Evolutionary conservation across 2,888 invertebrate genomes (phyloP).

Genomic region (Campoplex nolae): DNA sequence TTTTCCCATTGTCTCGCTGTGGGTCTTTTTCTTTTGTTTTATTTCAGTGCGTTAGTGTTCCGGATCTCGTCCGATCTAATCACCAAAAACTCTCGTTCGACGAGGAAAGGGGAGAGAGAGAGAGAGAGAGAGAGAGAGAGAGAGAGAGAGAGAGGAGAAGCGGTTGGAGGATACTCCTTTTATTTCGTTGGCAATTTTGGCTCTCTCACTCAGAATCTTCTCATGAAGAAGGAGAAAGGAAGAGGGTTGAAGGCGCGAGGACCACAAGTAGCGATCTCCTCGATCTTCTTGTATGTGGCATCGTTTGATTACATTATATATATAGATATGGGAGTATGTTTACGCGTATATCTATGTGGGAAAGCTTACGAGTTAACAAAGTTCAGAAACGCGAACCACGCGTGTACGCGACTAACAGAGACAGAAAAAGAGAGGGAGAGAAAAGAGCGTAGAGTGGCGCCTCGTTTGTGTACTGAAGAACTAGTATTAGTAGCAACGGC

Average conservation of each 20-base stretch:
- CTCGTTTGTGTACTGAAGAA: slow-evolving; percentile 56
- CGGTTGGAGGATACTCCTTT: slow-evolving; percentile 77
- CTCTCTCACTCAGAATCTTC: slow-evolving; percentile 63
- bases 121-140: neutral
- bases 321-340: slow-evolving; percentile 79
- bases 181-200: slow-evolving; percentile 76
- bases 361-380: slow-evolving; percentile 82
- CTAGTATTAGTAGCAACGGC: slow-evolving; percentile 52
- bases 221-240: neutral
- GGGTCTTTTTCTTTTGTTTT: slow-evolving; percentile 37
- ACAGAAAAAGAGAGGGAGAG: slow-evolving; percentile 64
- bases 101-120: slow-evolving; percentile 48
- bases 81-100: slow-evolving; percentile 79
- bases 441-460: slow-evolving; percentile 50
- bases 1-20: neutral
- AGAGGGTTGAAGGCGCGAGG: slow-evolving; percentile 36
- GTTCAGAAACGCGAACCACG: slow-evolving; percentile 79
- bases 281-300: slow-evolving; percentile 54
- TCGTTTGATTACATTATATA: slow-evolving; percentile 58
- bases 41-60: slow-evolving; percentile 59
- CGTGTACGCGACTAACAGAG: slow-evolving; percentile 64
- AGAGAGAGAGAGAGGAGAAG: slow-evolving; percentile 5
- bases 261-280: slow-evolving; percentile 61
- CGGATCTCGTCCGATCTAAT: slow-evolving; percentile 79
- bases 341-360: slow-evolving; percentile 71